Base-by-base conservation (phyloP, 2,888 invertebrate species). In the Lepidocyrtoides sp. region DNA sequence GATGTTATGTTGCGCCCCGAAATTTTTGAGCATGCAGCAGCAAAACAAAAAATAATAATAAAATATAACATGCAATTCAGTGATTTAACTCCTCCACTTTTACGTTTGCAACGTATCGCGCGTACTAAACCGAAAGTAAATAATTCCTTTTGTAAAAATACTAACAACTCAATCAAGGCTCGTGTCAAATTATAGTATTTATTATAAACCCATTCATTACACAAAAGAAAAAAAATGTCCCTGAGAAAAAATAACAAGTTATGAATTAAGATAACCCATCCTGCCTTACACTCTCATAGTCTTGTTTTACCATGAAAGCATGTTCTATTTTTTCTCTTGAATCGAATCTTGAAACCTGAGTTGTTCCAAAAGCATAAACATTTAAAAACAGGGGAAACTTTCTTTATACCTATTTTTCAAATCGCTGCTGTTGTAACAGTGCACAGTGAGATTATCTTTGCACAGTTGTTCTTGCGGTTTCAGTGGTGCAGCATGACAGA, bases 141-240 rank as follows among this genome's bases (percentile, higher is more conserved):
- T 54, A 32, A 79, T 54, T 10, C 51, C 51, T 29, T 54, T 79
- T 32, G 77, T 79, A 79, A 54, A 54, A 79, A 51, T 29, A 79
- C 69, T 88, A 88, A 89, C 89, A 89, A 89, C 89, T 89, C 75
- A 89, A 89, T 89, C 89, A 83, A 75, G 32, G 29, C 72, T 48
- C 36, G 29, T 75, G 72, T 60, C 72, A 89, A 89, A 89, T 89
- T 82, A 89, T 75, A 83, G 89, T 89, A 75, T 89, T 89, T 89
- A 89, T 83, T 83, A 75, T 89, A 89, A 89, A 89, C 60, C 83
- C 83, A 89, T 89, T 89, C 60, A 89, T 89, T 89, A 89, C 29
- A 14, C 60, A 57, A 20, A 4, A 36, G 60, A 17, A 57, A 60
- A 51, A 48, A 54, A 83, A 83, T 72, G 75, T 75, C 48, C 69